phyloP scores from a whole-genome alignment of 2,113 vertebrate species.

The Corydoras sp. region DNA sequence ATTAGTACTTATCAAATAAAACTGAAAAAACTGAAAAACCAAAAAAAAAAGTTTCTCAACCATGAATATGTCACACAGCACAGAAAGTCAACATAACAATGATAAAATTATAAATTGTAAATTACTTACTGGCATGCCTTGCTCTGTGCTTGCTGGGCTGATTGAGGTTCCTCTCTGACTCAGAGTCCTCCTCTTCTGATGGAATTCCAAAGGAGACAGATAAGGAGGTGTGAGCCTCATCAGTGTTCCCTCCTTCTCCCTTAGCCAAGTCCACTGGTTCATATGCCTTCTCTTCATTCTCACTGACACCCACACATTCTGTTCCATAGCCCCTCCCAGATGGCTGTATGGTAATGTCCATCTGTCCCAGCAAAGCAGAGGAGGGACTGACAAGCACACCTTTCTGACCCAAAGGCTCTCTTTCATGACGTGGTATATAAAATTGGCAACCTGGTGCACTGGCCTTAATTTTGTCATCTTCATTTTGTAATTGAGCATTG shows the following conservation, averaged over 20 bases:
- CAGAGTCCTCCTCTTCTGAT: slow-evolving; percentile 75
- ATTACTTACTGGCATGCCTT: slow-evolving; percentile 87
- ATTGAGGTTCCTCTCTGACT: slow-evolving; percentile 71
- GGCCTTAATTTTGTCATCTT: slow-evolving; percentile 23
- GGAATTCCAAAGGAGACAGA: slow-evolving; percentile 79
- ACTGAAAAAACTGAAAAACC: background rate
- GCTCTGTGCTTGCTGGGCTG: slow-evolving; percentile 90
- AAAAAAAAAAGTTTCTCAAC: background rate
- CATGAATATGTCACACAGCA: background rate
- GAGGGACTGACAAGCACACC: slow-evolving; percentile 59
- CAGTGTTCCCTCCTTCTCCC: slow-evolving; percentile 76
- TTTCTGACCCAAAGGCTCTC: slow-evolving; percentile 58
- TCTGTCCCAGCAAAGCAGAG: slow-evolving; percentile 50
- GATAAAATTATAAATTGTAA: slow-evolving; percentile 7
- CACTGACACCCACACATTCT: slow-evolving; percentile 58
- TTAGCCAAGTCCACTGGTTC: slow-evolving; percentile 70
- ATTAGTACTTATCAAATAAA: no score
- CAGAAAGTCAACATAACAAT: background rate
- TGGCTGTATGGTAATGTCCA: slow-evolving; percentile 76
- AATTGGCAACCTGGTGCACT: slow-evolving; percentile 37
- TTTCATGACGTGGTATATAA: slow-evolving; percentile 57
- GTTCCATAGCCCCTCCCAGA: slow-evolving; percentile 51
- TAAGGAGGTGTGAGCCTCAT: slow-evolving; percentile 78
- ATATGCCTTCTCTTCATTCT: slow-evolving; percentile 59
- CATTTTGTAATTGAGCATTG: slow-evolving; percentile 27